A percentile compares a stretch with the other conserved stretches of the same genome.
phyloP scores from a whole-genome alignment of 2,113 vertebrate genomes.

The Calypte anna region DNA sequence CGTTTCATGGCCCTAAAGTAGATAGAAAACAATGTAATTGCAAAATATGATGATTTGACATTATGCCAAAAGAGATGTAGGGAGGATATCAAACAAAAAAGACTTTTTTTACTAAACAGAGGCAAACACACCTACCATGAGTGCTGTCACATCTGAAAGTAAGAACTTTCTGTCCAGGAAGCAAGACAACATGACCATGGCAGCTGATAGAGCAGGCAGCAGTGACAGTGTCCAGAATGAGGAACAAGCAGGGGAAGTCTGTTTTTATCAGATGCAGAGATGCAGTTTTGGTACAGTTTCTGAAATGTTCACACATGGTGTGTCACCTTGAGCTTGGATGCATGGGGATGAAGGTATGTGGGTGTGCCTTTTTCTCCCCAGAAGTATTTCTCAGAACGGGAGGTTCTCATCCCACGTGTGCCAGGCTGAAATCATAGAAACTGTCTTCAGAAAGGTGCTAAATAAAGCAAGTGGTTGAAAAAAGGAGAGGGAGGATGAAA shows the following conservation, averaged over 20 bases:
- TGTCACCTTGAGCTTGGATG: neutral
- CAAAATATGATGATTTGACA: neutral
- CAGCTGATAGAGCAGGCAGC: neutral
- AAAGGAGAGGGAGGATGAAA: slow-evolving; percentile 20
- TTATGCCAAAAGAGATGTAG: neutral
- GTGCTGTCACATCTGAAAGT: neutral
- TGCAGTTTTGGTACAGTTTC: neutral
- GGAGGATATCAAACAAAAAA: neutral
- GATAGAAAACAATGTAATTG: neutral
- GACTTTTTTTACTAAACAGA: neutral
- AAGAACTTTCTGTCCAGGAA: neutral
- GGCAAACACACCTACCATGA: neutral
- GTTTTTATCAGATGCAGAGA: neutral
- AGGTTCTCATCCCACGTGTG: neutral
- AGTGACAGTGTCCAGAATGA: neutral
- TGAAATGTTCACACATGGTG: neutral
- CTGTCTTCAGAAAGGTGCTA: neutral
- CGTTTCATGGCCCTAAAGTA: neutral
- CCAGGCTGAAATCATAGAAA: slow-evolving; percentile 24
- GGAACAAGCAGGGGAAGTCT: neutral
- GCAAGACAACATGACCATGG: accelerated
- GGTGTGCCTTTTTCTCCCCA: neutral
- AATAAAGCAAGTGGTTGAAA: slow-evolving; percentile 40
- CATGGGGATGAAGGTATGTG: neutral
- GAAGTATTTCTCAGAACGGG: neutral